Evolutionary conservation across 2,888 invertebrate species (phyloP), one percentile per base, ranked within the genome.

Genomic region (Ephialtes manifestator): DNA sequence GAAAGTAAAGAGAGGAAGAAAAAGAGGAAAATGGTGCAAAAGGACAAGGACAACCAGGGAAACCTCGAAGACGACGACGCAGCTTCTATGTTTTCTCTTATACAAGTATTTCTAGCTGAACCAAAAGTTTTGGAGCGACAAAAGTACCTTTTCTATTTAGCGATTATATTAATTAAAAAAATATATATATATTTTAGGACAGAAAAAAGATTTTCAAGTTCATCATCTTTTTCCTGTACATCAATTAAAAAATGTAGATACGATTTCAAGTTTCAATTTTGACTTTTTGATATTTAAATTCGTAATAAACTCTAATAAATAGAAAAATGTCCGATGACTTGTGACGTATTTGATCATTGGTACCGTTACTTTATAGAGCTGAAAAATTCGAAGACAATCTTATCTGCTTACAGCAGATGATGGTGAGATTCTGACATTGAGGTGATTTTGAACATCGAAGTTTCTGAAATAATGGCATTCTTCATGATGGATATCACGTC

Each of bases 41-140:
- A 53, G 81, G 70, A 74, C 71, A 43, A 86, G 74, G 39, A 70
- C 35, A 68, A 75, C 28, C 55, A 43, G 55, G 11, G 24, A 70
- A 76, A 80, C 77, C 63, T 35, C 63, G 46, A 68, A 48, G 68
- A 68, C 68, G 68, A 46, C 68, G 68, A 68, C 28, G 65, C 65
- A 35, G 35, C 72, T 71, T 46, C 39, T 55, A 51, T 39, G 68
- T 55, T n/a, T 20, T 67, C 71, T 80, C 70, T 83, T 76, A 65
- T 80, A 71, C 75, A 74, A 80, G 79, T 80, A 80, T 80, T 83
- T 83, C 83, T 71, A 28, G 83, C 70, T 83, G 75, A 83, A 80
- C 75, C 65, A 4, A 83, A 83, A 83, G 55, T 83, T 83, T 83
- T 70, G 18, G 63, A 31, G n/a, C 63, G 68, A 71, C n/a, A n/a